A percentile compares a stretch with the other conserved stretches of the same genome.
These are phyloP conservation scores for Cryptosula pallasiana DNA, from an alignment of 2,888 invertebrate genomes.

Conservation along the genomic window DNA sequence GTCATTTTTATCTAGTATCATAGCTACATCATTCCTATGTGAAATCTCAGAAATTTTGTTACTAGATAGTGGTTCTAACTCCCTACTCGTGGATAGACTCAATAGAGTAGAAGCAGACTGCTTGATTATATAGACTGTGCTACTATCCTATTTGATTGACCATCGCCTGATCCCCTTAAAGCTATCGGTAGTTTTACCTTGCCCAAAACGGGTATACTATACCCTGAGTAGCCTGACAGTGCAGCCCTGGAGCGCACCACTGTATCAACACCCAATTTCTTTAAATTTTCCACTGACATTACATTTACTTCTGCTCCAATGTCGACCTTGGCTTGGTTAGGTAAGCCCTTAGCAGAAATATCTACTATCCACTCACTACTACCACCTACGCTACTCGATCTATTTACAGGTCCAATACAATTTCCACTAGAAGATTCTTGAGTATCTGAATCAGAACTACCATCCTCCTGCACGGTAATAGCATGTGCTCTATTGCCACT, in stretches of 20 bases:
- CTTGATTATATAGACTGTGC: background rate
- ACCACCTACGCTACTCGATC: background rate
- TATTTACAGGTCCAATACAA: background rate
- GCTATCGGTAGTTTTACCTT: background rate
- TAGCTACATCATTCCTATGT: background rate
- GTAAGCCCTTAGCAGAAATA: background rate
- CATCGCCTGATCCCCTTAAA: no score
- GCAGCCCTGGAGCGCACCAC: background rate
- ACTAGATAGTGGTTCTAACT: background rate
- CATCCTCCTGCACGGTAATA: background rate
- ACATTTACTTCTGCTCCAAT: no score
- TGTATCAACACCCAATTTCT: background rate
- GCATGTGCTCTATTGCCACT: background rate
- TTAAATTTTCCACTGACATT: background rate
- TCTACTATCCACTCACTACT: background rate
- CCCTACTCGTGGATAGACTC: constrained; percentile 11
- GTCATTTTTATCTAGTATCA: background rate
- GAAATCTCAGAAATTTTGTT: background rate
- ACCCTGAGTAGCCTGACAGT: background rate
- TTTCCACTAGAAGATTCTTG: background rate
- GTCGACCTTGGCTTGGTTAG: no score
- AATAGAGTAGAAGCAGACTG: constrained; percentile 14
- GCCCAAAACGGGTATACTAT: background rate
- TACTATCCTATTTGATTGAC: no score
- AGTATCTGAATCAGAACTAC: background rate